Evolutionary conservation across 37 sponge, comb jelly and placozoan species (phyloP).

Genomic region (Beroe forskalii): DNA sequence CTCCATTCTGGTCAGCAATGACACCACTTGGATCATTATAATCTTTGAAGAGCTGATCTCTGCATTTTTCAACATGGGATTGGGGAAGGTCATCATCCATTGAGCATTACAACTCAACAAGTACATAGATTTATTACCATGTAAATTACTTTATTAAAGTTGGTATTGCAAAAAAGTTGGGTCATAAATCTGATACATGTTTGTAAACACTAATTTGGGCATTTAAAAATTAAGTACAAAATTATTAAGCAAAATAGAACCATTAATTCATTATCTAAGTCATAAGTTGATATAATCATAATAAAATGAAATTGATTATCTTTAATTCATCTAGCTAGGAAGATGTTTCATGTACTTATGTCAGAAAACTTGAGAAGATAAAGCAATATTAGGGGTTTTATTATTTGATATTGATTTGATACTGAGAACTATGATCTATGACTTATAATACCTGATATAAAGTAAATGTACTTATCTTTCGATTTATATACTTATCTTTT

Average conservation of each 20-base stretch:
- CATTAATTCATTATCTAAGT: no score
- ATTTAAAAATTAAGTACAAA: no score
- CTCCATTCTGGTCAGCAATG: not conserved
- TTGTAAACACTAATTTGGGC: no score
- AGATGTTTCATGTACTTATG: no score
- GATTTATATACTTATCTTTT: no score
- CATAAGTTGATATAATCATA: no score
- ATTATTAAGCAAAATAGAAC: not conserved
- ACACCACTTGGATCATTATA: not conserved
- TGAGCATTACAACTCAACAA: slow-evolving; percentile 23
- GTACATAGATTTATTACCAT: not conserved
- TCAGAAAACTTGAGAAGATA: no score
- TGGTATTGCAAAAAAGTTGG: not conserved
- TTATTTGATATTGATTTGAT: not conserved
- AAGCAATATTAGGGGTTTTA: not conserved
- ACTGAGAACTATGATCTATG: not conserved
- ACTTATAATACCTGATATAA: not conserved
- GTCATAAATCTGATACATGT: no score
- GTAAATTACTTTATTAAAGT: not conserved
- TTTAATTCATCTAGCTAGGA: no score
- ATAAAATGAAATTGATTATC: no score
- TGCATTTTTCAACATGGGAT: not conserved
- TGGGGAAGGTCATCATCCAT: slow-evolving; percentile 6
- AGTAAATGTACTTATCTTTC: not conserved
- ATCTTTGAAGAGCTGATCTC: not conserved